Base-by-base conservation (phyloP, 2,888 invertebrate species). In the Pseudococcus viburni region DNA sequence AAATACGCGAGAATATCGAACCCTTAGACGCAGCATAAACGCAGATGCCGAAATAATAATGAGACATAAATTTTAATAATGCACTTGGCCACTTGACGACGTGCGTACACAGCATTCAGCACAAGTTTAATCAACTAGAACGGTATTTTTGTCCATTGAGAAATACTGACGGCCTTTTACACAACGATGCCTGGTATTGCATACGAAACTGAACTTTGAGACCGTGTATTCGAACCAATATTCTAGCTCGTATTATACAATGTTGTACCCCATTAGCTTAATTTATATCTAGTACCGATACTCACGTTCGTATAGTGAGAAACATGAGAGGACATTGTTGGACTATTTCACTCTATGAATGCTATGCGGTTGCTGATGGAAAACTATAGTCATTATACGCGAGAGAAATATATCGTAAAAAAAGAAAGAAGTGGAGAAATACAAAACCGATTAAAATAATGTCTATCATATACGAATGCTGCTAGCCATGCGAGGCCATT, bases 81-180 rank as follows among this genome's bases (percentile, higher is more conserved):
- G 19, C 42, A 80, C 42, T 42, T 80, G 42, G 80, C 80, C 19
- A 80, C 42, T 19, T 42, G 42, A 73, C 68, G 68, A 33, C 68
- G 33, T 17, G 26, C 3, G 11, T 26, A 73, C 33, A 33, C 5
- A 80, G 42, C 42, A 19, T 0, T 5, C 19, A 7, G 42, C 42
- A 42, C 80, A 73, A 73, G 80, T 80, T 80, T 80, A 80, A 80
- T 80, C 80, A 80, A 80, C 80, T 42, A 80, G 80, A 80, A 80
- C 80, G 80, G 46, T 80, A 80, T 80, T 80, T 73, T 59, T 7
- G 42, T 80, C 42, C 80, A 80, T 80, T 80, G 68, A 73, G 33
- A 73, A 33, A 73, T 33, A 33, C 26, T 33, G 26, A 2, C 3
- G 26, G 26, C 26, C 26, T 33, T 33, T 33, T 33, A 33, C 26